These are phyloP conservation scores for Andrena bucephala DNA, from an alignment of 2,888 invertebrate genomes.

Conservation along the genomic window DNA sequence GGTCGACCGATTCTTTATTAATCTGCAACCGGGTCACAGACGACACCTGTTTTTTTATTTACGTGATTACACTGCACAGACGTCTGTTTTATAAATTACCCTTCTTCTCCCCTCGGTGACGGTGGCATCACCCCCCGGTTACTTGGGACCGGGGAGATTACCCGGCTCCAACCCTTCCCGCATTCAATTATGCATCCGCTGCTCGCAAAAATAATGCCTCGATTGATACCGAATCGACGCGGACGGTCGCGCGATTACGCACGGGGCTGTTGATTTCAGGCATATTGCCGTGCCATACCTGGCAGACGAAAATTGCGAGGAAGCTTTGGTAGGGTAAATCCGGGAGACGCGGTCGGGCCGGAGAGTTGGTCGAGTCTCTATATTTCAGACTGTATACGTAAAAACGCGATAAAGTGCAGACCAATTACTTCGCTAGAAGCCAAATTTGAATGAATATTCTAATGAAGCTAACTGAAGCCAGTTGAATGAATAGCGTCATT, in stretches of 20 bases:
- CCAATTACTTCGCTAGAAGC: no score
- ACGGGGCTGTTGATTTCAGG: background rate
- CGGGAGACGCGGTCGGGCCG: no score
- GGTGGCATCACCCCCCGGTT: slow-evolving; percentile 3
- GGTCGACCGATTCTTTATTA: slow-evolving; percentile 17
- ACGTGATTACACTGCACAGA: slow-evolving; percentile 34
- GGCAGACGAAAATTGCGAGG: no score
- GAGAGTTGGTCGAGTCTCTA: no score
- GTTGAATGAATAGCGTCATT: no score
- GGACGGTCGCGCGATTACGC: slow-evolving; percentile 5
- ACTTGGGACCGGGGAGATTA: background rate
- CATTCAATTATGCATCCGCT: slow-evolving; percentile 20
- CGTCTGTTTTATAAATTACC: slow-evolving; percentile 35
- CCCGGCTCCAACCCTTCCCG: slow-evolving; percentile 23
- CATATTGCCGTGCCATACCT: no score
- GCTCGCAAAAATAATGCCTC: slow-evolving; percentile 24
- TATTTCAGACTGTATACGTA: no score
- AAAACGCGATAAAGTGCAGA: no score
- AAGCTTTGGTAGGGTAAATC: no score
- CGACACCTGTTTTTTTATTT: slow-evolving; percentile 53
- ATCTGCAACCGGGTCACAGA: slow-evolving; percentile 50
- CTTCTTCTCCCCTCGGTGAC: background rate
- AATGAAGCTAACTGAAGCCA: no score
- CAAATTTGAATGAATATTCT: no score
- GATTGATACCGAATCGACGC: slow-evolving; percentile 29